phyloP scores from a whole-genome alignment of 2,888 invertebrate genomes.

The Prenolepis imparis region DNA sequence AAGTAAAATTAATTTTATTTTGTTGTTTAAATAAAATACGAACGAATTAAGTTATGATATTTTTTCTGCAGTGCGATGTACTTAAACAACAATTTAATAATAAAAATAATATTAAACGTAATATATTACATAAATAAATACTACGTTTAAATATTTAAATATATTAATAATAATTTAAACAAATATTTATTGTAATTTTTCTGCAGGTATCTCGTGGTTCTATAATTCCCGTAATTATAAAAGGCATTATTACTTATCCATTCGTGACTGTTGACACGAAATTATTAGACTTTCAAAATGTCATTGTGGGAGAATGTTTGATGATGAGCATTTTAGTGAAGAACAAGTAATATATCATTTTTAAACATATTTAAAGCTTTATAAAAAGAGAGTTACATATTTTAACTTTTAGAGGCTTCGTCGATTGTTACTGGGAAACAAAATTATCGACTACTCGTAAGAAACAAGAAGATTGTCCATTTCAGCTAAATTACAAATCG shows the following conservation, averaged over 20 bases:
- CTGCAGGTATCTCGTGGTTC: conserved; percentile 88
- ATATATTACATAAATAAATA: neutral
- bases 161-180: neutral
- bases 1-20: conserved; percentile 83
- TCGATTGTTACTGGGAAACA: conserved; percentile 88
- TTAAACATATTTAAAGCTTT: neutral
- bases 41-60: neutral
- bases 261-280: conserved; percentile 86
- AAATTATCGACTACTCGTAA: conserved; percentile 66
- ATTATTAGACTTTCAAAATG: conserved; percentile 87
- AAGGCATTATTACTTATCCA: conserved; percentile 88
- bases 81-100: conserved; percentile 52
- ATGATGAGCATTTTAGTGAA: conserved; percentile 87
- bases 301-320: conserved; percentile 88
- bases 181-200: conserved; percentile 18
- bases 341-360: conserved; percentile 86
- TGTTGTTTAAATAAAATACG: neutral
- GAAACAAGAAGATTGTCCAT: conserved; percentile 67
- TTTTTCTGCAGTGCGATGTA: neutral
- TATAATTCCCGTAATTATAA: conserved; percentile 88
- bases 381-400: neutral
- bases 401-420: conserved; percentile 86
- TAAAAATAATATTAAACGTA: conserved; percentile 3
- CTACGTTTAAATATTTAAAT: neutral
- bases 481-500: conserved; percentile 80